Evolutionary conservation across 2,797 vertebrate genomes (phyloP).

Genomic region (Mastacembelus armatus): DNA sequence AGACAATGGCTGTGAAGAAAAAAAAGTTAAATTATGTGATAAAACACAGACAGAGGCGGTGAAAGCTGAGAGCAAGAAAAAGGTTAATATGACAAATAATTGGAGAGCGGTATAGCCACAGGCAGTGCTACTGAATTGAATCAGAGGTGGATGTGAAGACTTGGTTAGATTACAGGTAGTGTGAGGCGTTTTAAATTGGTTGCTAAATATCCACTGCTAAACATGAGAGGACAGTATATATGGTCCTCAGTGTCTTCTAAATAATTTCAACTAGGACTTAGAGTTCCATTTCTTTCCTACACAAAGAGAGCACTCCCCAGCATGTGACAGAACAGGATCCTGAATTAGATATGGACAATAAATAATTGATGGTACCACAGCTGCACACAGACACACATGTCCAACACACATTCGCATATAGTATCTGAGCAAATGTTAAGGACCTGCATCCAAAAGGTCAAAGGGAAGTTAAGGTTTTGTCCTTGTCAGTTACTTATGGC

Average conservation of each 20-base stretch:
- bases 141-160: slow-evolving; percentile 27
- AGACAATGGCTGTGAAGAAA: slow-evolving; percentile 20
- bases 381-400: slow-evolving; percentile 43
- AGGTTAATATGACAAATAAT: slow-evolving; percentile 73
- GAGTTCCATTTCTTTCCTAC: slow-evolving; percentile 50
- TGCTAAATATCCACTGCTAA: slow-evolving; percentile 47
- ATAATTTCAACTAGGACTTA: slow-evolving; percentile 41
- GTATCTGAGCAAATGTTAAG: slow-evolving; percentile 34
- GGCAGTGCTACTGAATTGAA: slow-evolving; percentile 55
- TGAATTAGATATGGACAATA: slow-evolving; percentile 74
- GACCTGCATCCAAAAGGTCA: slow-evolving; percentile 53
- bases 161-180: slow-evolving; percentile 56
- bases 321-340: slow-evolving; percentile 62
- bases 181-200: slow-evolving; percentile 44
- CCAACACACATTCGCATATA: not conserved
- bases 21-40: slow-evolving; percentile 23
- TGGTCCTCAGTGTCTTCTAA: slow-evolving; percentile 40
- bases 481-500: slow-evolving; percentile 49
- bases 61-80: slow-evolving; percentile 30
- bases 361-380: slow-evolving; percentile 68
- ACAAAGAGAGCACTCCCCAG: slow-evolving; percentile 35
- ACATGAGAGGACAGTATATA: slow-evolving; percentile 30
- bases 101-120: slow-evolving; percentile 41
- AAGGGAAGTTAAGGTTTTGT: slow-evolving; percentile 40
- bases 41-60: slow-evolving; percentile 16